These are phyloP conservation scores for Zygothrica quintamaculata DNA, from an alignment of 2,888 invertebrate species.

Conservation along the genomic window DNA sequence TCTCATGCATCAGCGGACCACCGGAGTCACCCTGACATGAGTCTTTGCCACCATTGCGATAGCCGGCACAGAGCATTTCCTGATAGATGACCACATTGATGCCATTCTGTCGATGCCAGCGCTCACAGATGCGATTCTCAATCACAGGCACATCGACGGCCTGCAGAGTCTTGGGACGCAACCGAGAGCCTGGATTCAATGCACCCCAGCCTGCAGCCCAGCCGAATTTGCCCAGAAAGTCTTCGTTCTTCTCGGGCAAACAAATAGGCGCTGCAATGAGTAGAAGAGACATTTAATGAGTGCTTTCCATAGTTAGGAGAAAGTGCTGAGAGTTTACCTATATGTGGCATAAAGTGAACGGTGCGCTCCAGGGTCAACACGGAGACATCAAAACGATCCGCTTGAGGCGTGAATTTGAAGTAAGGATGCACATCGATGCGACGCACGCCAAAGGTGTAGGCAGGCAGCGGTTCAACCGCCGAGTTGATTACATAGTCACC, in stretches of 20 bases:
- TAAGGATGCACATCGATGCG: slow-evolving; percentile 96
- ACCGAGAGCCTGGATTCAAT: slow-evolving; percentile 91
- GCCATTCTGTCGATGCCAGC: slow-evolving; percentile 88
- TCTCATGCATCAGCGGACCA: slow-evolving; percentile 95
- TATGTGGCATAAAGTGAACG: slow-evolving; percentile 96
- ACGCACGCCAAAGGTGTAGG: slow-evolving; percentile 96
- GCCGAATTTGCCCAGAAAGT: slow-evolving; percentile 95
- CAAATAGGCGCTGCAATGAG: slow-evolving; percentile 91
- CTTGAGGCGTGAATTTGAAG: slow-evolving; percentile 96
- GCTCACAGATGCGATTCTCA: slow-evolving; percentile 89
- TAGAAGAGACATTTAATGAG: not conserved
- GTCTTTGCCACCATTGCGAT: slow-evolving; percentile 91
- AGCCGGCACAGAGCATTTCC: slow-evolving; percentile 97
- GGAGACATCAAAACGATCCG: slow-evolving; percentile 95
- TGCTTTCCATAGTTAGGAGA: not conserved
- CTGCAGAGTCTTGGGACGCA: slow-evolving; percentile 95
- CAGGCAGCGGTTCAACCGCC: slow-evolving; percentile 94
- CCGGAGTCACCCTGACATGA: slow-evolving; percentile 89
- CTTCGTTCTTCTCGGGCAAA: slow-evolving; percentile 94
- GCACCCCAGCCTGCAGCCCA: slow-evolving; percentile 98
- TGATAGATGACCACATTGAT: slow-evolving; percentile 91
- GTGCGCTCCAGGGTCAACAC: slow-evolving; percentile 94
- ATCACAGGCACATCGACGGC: slow-evolving; percentile 97
- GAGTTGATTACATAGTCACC: slow-evolving; percentile 97
- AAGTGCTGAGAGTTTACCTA: slow-evolving; percentile 85